Base-by-base conservation (phyloP, 1,140 invertebrate species). In the Euschistus heros region DNA sequence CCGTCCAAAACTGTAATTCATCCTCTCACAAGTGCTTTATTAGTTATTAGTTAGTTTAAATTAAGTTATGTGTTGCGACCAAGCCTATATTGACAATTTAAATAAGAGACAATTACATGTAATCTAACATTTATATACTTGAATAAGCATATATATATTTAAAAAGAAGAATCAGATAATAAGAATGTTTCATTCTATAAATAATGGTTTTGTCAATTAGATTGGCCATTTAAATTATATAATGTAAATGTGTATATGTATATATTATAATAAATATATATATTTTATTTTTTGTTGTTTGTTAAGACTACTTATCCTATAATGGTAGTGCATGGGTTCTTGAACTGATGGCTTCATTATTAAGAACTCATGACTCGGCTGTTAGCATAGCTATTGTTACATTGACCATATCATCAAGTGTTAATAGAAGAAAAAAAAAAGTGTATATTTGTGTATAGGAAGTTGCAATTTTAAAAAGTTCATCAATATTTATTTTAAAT, bases 21-120 rank as follows among this genome's bases (percentile, higher is more conserved):
- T 57, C 60, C 61, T 54, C 37, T 63, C 65, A 62, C 50, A 66
- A 66, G 65, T 66, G 65, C 65, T 66, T 66, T 66, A 66, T 54
- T 66, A 66, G 59, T 63, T 63, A 18, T 33, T 61, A 61, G 59
- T 33, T 54, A 20, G 18, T 22, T 20, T 20, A 22, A n/a, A 22
- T 50, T 50, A 20, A 57, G 18, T 57, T 26, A 26, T 57, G 15
- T 57, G 15, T 57, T 37, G 33, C 33, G 18, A 57, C 54, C 18
- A 57, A 57, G 54, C 24, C 54, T 44, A 61, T 47, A 26, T 18
- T 26, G 52, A 54, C n/a, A 50, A 47, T 63, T 22, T 6, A 22
- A 46, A 30, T 30, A 30, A 30, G 3, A 37, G 7, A 37, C 13
- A 1, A 37, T 4, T 6, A 4, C 3, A 37, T 37, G 33, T 37